Evolutionary conservation across 2,113 vertebrate species (phyloP), one percentile per base, ranked within the genome.

Genomic region (Petrocephalus zakoni): DNA sequence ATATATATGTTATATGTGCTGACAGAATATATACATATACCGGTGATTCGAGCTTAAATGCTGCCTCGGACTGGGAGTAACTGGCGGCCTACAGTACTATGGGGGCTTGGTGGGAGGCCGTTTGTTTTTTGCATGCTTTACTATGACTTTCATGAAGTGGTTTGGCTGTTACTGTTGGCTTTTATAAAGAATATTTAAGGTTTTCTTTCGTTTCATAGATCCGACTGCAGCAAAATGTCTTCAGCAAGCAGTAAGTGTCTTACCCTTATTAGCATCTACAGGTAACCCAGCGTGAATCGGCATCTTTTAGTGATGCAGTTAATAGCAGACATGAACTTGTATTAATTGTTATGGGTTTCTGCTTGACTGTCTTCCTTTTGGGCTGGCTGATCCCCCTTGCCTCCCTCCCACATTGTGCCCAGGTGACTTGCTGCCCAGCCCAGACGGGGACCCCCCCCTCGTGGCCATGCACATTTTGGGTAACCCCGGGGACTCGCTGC

Each of bases 381-480:
- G 29, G 58, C 55, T 42, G 29, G 10, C 72, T 25, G 47, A 55
- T 7, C 13, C 37, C 29, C 22, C 17, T n/a, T n/a, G n/a, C 15
- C 61, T 21, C 61, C 78, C 75, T 68, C 2, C 15, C 88, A 52
- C 89, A 49, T 83, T 88, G 82, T 89, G 2, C 47, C 86, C 61
- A 92, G 94, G 90, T 90, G 78, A 93, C 86, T 58, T 91, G 83
- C 78, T 90, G 55, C 95, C 96, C 93, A 93, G 91, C 10, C 94
- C 92, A 10, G 46, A 53, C 19, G 90, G 90, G 47, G 95, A 94
- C 85, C 64, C 94, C 15, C 91, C 94, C n/a, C 91, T 92, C 87
- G 92, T 99, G 93, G 96, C 96, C 2, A 90, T 99, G 88, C 98
- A 99, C 89, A 95, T 99, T 11, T 95, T 99, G 0, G 92, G 98